phyloP scores from a whole-genome alignment of 1,140 invertebrate species.

The Thereuonema tuberculata region DNA sequence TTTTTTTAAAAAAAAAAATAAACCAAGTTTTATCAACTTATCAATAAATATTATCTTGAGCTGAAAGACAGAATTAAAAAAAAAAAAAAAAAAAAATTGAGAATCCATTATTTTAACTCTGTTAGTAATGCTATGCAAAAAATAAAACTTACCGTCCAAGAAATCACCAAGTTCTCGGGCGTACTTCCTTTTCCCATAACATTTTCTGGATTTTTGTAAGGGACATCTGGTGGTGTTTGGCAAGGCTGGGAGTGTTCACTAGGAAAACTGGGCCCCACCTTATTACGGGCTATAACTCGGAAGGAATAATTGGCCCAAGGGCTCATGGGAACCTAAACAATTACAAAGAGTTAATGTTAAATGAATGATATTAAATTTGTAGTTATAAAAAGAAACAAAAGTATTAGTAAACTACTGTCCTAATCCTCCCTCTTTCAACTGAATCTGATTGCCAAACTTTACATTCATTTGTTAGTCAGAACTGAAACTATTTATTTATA shows the following conservation, averaged over 20 bases:
- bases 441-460: too few species aligned
- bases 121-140: too few species aligned
- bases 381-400: neutral
- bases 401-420: neutral
- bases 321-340: conserved; percentile 49
- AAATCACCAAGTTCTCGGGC: conserved; percentile 81
- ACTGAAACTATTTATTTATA: too few species aligned
- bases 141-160: conserved; percentile 78
- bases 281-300: conserved; percentile 81
- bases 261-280: conserved; percentile 76
- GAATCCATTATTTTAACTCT: too few species aligned
- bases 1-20: too few species aligned
- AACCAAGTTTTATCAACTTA: too few species aligned
- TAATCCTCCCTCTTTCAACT: too few species aligned
- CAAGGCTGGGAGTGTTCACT: conserved; percentile 64
- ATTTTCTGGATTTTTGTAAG: conserved; percentile 87
- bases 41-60: too few species aligned
- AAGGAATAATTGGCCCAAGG: conserved; percentile 97
- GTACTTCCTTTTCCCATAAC: conserved; percentile 76
- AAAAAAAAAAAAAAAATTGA: too few species aligned
- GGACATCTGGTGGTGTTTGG: conserved; percentile 72
- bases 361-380: conserved; percentile 19
- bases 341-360: neutral
- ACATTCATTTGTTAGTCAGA: too few species aligned
- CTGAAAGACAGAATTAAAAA: too few species aligned